A percentile compares a stretch with the other conserved stretches of the same genome.
Evolutionary conservation across 2,113 vertebrate genomes (phyloP).

Genomic region (Tautogolabrus adspersus): DNA sequence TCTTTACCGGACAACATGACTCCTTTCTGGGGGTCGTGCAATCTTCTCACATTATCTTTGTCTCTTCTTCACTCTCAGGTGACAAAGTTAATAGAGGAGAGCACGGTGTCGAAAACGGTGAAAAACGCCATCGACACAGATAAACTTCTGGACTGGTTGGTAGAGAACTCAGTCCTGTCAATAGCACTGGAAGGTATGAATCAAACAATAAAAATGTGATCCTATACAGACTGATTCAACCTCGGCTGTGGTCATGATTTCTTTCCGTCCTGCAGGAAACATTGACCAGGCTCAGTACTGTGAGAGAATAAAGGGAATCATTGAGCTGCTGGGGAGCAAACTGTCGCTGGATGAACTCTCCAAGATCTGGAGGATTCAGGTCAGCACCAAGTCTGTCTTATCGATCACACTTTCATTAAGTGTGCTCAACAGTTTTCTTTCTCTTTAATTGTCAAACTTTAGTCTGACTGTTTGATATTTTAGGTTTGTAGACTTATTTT

Average conservation of each 20-base stretch:
- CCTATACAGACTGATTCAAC: too few relatives aligned
- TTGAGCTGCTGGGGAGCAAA: constrained; percentile 98
- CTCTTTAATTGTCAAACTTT: too few relatives aligned
- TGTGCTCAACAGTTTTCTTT: not conserved
- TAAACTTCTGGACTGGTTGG: constrained; percentile 95
- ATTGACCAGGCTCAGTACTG: constrained; percentile 99
- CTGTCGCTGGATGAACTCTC: constrained; percentile 96
- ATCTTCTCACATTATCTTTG: not conserved
- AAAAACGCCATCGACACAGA: constrained; percentile 99
- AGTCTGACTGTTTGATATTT: too few relatives aligned
- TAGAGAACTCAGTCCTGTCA: constrained; percentile 97
- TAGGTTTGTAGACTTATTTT: too few relatives aligned
- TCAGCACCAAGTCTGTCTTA: constrained; percentile 64
- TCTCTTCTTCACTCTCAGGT: constrained; percentile 84
- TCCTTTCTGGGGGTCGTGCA: too few relatives aligned
- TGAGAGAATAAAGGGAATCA: constrained; percentile 99
- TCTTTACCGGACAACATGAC: not conserved
- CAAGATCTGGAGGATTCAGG: constrained; percentile 99
- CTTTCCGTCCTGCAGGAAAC: constrained; percentile 85
- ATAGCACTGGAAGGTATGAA: constrained; percentile 96
- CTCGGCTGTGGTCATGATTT: not conserved
- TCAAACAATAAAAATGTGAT: too few relatives aligned
- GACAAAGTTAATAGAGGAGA: constrained; percentile 98
- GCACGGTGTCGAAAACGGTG: constrained; percentile 97
- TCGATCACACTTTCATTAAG: not conserved